Evolutionary conservation across 53 echinoderm and acorn worm genomes (phyloP), one percentile per base, ranked within the genome.

Genomic region (Luidia sarsii): DNA sequence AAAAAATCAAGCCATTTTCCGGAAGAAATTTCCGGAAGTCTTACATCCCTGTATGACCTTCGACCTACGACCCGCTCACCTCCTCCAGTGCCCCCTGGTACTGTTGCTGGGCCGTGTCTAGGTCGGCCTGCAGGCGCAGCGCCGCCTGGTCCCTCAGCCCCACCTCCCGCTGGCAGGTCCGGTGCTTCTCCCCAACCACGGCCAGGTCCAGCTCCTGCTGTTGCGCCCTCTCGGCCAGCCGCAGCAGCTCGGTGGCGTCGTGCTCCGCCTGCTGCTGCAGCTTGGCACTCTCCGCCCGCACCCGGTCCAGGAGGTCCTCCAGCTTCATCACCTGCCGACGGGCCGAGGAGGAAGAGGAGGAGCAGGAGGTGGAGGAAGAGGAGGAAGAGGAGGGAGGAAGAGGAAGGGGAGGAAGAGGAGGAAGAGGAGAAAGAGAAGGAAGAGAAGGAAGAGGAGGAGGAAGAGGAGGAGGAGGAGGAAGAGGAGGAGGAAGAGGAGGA

Each of bases 81-180:
- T 95, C 96, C 34, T 95, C 90, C 21, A 79, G n/a, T 24, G 69
- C 30, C 18, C 96, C 96, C 61, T 92, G 88, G 57, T 95, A 86
- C 68, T 95, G 90, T 61, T 95, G 96, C 64, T 90, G 92, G 0
- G 83, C 83, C 23, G 93, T 93, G 53, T 95, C 96, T 45, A 95
- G 83, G 37, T 95, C 96, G 1, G 89, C 71, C 68, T 92, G 93
- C 32, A 95, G 80, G 65, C 85, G 60, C 1, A 95, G 68, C 10
- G 90, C 67, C 22, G 73, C 85, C 88, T 95, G 90, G 64, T 95
- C 96, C 41, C 92, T 54, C 29, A 72, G 81, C 24, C 83, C 82
- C 11, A 95, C 86, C 88, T 95, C 96, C 32, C 88, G 79, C 64
- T 95, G 96, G 52, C 96, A 95, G 31, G 95, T 95, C 39, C 96